Evolutionary conservation across 1,140 invertebrate genomes (phyloP).

Genomic region (Drosophila arawakana): DNA sequence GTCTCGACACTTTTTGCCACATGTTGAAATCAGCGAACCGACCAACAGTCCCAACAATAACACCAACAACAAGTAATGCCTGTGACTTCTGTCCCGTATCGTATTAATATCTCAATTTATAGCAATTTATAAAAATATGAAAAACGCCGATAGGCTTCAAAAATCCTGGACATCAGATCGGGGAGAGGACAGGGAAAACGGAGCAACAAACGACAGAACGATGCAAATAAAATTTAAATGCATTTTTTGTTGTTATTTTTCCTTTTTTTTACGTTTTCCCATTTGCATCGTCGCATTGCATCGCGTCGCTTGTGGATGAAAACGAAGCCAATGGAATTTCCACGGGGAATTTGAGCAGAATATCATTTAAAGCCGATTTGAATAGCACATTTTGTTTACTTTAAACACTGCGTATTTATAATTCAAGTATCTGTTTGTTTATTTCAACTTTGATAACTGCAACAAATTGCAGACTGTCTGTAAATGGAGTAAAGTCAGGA

Average conservation of each 20-base stretch:
- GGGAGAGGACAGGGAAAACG: not conserved
- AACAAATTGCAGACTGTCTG: conserved; percentile 16
- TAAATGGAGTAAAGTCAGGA: not conserved
- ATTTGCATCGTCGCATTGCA: conserved; percentile 32
- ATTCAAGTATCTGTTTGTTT: conserved; percentile 10
- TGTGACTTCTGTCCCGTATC: conserved; percentile 77
- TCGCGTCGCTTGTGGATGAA: conserved; percentile 1
- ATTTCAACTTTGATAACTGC: conserved; percentile 19
- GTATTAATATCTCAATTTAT: conserved; percentile 83
- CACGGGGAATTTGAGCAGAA: conserved; percentile 28
- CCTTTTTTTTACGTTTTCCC: conserved; percentile 15
- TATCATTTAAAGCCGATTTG: conserved; percentile 50
- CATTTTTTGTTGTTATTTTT: conserved; percentile 26
- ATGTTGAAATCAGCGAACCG: conserved; percentile 70
- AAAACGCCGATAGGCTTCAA: conserved; percentile 60
- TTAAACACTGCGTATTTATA: conserved; percentile 36
- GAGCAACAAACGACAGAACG: conserved; percentile 31
- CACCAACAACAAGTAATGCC: conserved; percentile 19
- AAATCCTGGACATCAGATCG: conserved; percentile 6
- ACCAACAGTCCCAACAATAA: conserved; percentile 26
- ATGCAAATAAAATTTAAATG: conserved; percentile 76
- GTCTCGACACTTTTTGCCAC: conserved; percentile 73
- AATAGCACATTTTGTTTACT: conserved; percentile 21
- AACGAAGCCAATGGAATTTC: conserved; percentile 59
- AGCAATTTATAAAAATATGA: conserved; percentile 83